phyloP scores from a whole-genome alignment of 53 echinoderm and acorn worm species.

The Henricia sp. region DNA sequence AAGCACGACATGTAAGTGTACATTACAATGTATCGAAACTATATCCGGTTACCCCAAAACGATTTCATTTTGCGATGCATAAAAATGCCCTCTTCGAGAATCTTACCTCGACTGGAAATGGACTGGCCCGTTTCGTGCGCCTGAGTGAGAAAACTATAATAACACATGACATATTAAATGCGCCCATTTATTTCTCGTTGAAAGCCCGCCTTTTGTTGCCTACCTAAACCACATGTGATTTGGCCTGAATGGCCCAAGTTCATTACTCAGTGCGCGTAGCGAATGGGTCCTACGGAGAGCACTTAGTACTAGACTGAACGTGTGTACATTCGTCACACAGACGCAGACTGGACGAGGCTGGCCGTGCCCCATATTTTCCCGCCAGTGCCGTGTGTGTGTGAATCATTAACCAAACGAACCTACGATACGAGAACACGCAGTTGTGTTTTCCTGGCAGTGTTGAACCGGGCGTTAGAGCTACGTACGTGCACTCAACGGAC shows the following conservation, averaged over 20 bases:
- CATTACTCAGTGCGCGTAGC: constrained; percentile 53
- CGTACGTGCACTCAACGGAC: constrained; percentile 33
- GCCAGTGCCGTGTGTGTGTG: constrained; percentile 51
- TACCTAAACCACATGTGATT: constrained; percentile 61
- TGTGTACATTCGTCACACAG: too few relatives aligned
- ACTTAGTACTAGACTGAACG: too few relatives aligned
- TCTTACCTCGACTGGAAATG: constrained; percentile 33
- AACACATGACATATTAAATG: constrained; percentile 69
- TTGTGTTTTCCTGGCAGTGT: constrained; percentile 61
- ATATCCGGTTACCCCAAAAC: not conserved
- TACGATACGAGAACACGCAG: constrained; percentile 24
- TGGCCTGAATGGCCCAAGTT: constrained; percentile 63
- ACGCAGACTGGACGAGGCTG: constrained; percentile 29
- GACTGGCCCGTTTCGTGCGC: constrained; percentile 58
- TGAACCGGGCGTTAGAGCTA: too few relatives aligned
- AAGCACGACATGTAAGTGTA: not conserved
- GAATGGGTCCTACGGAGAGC: too few relatives aligned
- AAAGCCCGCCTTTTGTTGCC: constrained; percentile 64
- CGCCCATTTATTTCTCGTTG: constrained; percentile 69
- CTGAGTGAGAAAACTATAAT: constrained; percentile 66
- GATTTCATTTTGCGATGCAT: not conserved
- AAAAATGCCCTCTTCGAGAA: not conserved
- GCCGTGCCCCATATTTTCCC: constrained; percentile 57
- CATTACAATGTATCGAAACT: not conserved
- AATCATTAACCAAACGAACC: constrained; percentile 55